Evolutionary conservation across 2,888 invertebrate species (phyloP).

Genomic region (Leucophenga montana): DNA sequence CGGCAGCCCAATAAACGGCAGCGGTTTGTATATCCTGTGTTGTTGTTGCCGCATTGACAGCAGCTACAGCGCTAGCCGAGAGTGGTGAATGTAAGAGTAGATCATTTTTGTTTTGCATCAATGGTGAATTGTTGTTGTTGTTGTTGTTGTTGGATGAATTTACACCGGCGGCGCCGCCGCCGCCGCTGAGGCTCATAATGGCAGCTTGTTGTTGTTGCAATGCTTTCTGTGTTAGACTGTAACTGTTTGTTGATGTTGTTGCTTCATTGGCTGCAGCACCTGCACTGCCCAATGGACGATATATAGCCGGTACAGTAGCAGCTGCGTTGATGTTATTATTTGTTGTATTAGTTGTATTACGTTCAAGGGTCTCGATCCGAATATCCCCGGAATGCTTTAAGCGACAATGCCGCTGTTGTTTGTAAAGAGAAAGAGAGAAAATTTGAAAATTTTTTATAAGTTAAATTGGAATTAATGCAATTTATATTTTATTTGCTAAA

Average conservation of each 20-base stretch:
- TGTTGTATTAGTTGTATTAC: conserved; percentile 46
- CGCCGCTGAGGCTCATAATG: conserved; percentile 42
- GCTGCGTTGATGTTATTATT: conserved; percentile 30
- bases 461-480: not conserved
- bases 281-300: conserved; percentile 64
- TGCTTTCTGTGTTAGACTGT: conserved; percentile 47
- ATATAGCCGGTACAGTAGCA: conserved; percentile 59
- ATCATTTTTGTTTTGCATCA: conserved; percentile 57
- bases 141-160: conserved; percentile 38
- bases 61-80: conserved; percentile 53
- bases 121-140: conserved; percentile 47
- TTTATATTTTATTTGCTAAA: not conserved
- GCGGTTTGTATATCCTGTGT: conserved; percentile 64
- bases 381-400: conserved; percentile 85
- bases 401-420: conserved; percentile 81
- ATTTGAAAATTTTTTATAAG: not conserved
- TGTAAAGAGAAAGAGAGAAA: conserved; percentile 25
- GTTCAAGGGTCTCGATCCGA: conserved; percentile 77
- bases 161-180: conserved; percentile 15
- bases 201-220: conserved; percentile 47
- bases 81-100: conserved; percentile 58
- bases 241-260: conserved; percentile 42
- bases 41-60: conserved; percentile 62
- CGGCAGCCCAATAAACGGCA: conserved; percentile 64
- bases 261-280: conserved; percentile 54